Percentiles rank a stretch among this genome's conserved stretches.
phyloP scores from a whole-genome alignment of 2,888 invertebrate genomes.

The Arge pagana region DNA sequence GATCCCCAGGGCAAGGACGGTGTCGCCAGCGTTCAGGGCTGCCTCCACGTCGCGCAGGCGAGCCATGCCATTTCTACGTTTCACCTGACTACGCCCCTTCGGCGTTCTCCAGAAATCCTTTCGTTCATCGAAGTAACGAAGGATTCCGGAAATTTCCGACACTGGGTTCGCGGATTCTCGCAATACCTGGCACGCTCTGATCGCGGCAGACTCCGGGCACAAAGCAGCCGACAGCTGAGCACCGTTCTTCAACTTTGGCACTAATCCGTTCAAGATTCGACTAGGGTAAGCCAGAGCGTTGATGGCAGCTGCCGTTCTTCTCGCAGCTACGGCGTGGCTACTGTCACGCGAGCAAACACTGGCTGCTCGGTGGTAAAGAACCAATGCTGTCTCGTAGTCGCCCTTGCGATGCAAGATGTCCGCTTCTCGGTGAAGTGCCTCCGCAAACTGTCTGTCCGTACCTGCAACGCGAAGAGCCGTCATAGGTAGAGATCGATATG shows the following conservation, averaged over 20 bases:
- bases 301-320: conserved; percentile 41
- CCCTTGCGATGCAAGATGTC: conserved; percentile 44
- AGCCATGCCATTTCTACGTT: neutral
- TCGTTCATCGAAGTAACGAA: conserved; percentile 41
- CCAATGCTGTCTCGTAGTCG: conserved; percentile 49
- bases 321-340: conserved; percentile 40
- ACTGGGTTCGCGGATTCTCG: conserved; percentile 36
- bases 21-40: conserved; percentile 36
- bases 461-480: no score
- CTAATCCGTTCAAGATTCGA: conserved; percentile 28
- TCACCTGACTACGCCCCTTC: neutral
- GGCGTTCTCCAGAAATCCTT: conserved; percentile 25
- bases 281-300: conserved; percentile 40
- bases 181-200: conserved; percentile 33
- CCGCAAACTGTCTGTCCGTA: conserved; percentile 39
- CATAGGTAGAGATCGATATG: no score
- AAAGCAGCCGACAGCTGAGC: conserved; percentile 31
- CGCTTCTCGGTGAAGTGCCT: conserved; percentile 45
- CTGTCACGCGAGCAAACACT: conserved; percentile 41
- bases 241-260: conserved; percentile 26
- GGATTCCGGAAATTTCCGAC: conserved; percentile 34
- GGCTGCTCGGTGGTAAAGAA: conserved; percentile 49
- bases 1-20: conserved; percentile 30
- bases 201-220: conserved; percentile 40
- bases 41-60: conserved; percentile 35